Evolutionary conservation across 2,888 invertebrate genomes (phyloP).

Genomic region (Ligdia adustata): DNA sequence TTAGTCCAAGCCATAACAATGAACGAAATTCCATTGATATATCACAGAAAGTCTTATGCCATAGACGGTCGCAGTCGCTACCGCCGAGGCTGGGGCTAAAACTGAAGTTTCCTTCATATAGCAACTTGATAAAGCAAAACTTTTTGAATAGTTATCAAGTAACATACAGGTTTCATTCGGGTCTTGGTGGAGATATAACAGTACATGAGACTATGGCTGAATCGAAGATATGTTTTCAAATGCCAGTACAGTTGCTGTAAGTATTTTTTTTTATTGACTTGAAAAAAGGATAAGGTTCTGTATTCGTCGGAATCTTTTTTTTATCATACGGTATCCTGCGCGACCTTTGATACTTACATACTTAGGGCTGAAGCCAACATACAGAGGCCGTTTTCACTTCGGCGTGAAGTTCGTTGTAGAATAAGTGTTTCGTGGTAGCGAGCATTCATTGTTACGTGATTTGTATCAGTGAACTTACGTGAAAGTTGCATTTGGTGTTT

Average conservation of each 20-base stretch:
- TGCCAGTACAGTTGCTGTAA: slow-evolving; percentile 95
- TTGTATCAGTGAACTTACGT: too few species aligned
- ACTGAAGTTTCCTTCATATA: slow-evolving; percentile 91
- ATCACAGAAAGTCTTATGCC: slow-evolving; percentile 66
- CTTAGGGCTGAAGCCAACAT: too few species aligned
- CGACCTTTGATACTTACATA: too few species aligned
- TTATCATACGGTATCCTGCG: too few species aligned
- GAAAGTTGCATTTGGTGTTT: too few species aligned
- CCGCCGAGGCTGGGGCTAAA: slow-evolving; percentile 93
- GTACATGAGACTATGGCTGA: slow-evolving; percentile 97
- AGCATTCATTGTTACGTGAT: too few species aligned
- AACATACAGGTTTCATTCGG: slow-evolving; percentile 95
- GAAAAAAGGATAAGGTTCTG: too few species aligned
- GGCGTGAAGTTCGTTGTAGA: too few species aligned
- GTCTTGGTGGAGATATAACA: slow-evolving; percentile 95
- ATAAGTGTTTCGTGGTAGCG: too few species aligned
- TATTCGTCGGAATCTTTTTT: too few species aligned
- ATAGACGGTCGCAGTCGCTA: slow-evolving; percentile 91
- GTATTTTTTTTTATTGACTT: slow-evolving; percentile 68
- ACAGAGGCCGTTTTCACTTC: too few species aligned
- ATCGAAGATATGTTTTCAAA: slow-evolving; percentile 91
- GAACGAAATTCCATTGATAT: slow-evolving; percentile 69
- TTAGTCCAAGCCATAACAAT: slow-evolving; percentile 87
- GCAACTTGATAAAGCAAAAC: slow-evolving; percentile 87
- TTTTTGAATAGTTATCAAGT: slow-evolving; percentile 90